These are phyloP conservation scores for Chaetorhynchus papuensis DNA, from an alignment of 2,113 vertebrate genomes.

Conservation along the genomic window DNA sequence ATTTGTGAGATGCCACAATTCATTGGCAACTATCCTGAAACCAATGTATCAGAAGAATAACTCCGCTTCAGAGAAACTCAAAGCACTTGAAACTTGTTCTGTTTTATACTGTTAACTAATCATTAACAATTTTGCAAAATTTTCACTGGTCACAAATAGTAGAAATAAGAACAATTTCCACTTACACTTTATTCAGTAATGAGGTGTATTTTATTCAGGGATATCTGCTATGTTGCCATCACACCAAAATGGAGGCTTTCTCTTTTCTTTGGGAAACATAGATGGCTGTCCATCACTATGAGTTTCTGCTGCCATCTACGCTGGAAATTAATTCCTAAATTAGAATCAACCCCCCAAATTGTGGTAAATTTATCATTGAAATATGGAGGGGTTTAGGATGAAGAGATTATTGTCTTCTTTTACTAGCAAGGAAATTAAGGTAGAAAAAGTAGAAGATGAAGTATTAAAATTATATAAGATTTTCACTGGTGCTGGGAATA, in stretches of 20 bases:
- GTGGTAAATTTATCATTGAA: neutral
- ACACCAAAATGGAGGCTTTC: neutral
- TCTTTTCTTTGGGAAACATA: neutral
- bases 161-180: neutral
- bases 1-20: neutral
- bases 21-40: neutral
- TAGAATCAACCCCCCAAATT: neutral
- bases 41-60: neutral
- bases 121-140: neutral
- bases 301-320: neutral
- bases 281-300: neutral
- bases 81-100: neutral
- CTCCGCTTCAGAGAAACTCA: neutral
- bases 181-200: neutral
- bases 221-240: neutral
- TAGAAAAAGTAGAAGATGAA: neutral
- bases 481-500: neutral
- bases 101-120: neutral
- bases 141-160: neutral
- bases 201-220: neutral
- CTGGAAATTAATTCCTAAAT: neutral
- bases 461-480: neutral
- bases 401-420: neutral
- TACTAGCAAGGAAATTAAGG: neutral
- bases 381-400: fast-evolving